Evolutionary conservation across 1,140 invertebrate species (phyloP), one percentile per base, ranked within the genome.

Genomic region (Sinella curviseta): DNA sequence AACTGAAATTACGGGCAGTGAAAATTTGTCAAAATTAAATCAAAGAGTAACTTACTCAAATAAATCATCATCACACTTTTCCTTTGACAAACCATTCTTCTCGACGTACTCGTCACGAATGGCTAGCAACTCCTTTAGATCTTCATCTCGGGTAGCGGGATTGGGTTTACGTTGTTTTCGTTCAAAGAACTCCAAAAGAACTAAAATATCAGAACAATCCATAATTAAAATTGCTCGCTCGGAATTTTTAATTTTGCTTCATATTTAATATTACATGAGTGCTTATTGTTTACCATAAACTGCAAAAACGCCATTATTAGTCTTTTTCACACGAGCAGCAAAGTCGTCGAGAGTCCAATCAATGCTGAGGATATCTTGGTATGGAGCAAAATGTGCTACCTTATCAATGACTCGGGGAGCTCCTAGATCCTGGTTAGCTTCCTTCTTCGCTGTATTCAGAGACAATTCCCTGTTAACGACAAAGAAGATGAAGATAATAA

Each of bases 121-220:
- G 35, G 88, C 86, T 48, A 90, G 85, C 26, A 95, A 85, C 78
- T 90, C 84, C 80, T 88, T 86, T 33, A 90, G 87, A 84, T 95
- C 94, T 34, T 89, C 86, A 78, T 90, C 89, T 77, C 91, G 88
- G 67, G 89, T 89, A 54, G 87, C 88, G 20, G 91, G 89, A 65
- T 89, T 87, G 34, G 94, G 94, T 87, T 93, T 83, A 31, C 92
- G 89, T 1, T 90, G 88, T 82, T 92, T 87, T 70, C 91, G 89
- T 84, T 92, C 91, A 78, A 92, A 89, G 85, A 96, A 97, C 82
- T 92, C 90, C 70, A 94, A 87, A 33, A 96, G 86, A 82, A 93
- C 91, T 91, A 85, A 78, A 88, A 90, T 84, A 83, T n/a, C n/a
- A n/a, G n/a, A n/a, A n/a, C n/a, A n/a, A n/a, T n/a, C n/a, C n/a